Conservation (phyloP, 2,888 invertebrate genomes). For the Tachina fera region DNA sequence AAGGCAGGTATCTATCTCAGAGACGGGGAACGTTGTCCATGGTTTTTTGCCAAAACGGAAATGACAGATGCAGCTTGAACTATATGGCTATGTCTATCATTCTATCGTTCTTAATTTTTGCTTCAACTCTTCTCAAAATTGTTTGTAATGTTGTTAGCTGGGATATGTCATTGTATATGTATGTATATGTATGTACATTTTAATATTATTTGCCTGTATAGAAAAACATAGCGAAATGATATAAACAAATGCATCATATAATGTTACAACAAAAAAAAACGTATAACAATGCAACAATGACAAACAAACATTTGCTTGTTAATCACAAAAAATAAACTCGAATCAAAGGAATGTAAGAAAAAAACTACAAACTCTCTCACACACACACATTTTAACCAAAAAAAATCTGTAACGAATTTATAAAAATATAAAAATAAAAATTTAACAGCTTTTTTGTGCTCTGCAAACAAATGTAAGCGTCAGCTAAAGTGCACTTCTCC, state of each 20-base stretch:
- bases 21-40: too few relatives aligned
- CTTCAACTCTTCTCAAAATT: background rate
- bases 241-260: constrained; percentile 42
- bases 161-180: background rate
- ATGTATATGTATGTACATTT: background rate
- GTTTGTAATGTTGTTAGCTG: background rate
- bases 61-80: too few relatives aligned
- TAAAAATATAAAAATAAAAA: constrained; percentile 47
- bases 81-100: background rate
- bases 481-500: constrained; percentile 65
- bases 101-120: background rate
- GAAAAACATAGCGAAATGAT: constrained; percentile 30
- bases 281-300: constrained; percentile 33
- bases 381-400: background rate
- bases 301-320: constrained; percentile 49
- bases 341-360: constrained; percentile 34
- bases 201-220: constrained; percentile 11
- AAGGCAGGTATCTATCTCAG: too few relatives aligned
- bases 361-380: background rate
- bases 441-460: constrained; percentile 39
- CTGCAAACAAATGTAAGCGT: constrained; percentile 53
- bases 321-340: constrained; percentile 30
- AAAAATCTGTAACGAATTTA: constrained; percentile 52
- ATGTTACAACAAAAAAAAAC: constrained; percentile 23
- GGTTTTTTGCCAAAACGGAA: too few relatives aligned